Base-by-base conservation (phyloP, 1,140 invertebrate genomes). In the Magallana ariakensis region DNA sequence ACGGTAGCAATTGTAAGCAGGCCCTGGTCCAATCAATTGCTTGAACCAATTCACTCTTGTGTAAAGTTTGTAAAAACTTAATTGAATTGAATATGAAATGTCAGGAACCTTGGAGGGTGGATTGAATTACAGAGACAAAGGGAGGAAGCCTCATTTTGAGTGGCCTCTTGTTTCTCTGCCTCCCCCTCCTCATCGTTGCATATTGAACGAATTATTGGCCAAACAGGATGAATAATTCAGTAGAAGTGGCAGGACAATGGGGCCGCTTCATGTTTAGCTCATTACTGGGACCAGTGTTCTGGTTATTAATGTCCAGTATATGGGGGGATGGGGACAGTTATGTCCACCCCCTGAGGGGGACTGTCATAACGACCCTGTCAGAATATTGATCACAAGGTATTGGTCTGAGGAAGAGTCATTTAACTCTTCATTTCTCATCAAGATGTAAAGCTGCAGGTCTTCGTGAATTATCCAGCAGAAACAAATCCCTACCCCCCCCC, bases 151-250 rank as follows among this genome's bases (percentile, higher is more conserved):
- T 75, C 22, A 26, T 75, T 75, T 46, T 46, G 33, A 75, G 66
- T 6, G 2, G 33, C 33, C 33, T 46, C 33, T 46, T 46, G 33
- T 46, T 46, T 46, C 33, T 5, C 33, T 46, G 33, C 33, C 33
- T 46, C 33, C 33, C 33, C 33, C 33, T 46, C 33, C 33, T 46
- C 33, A 46, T 46, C 33, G 33, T 46, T 46, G 33, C 33, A 46
- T 46, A 46, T 46, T 46, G 66, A 75, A 26, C 66, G 22, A 75
- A 10, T 75, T 75, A 75, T 75, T 26, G 22, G 13, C 58, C 22
- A 75, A 75, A 33, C 66, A 75, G 22, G 33, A 75, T 75, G 66
- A 75, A 75, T 75, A 13, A 75, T 75, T 75, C 66, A 75, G 66
- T 75, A 75, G 66, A 33, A 10, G 19, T 75, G 22, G 66, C 22